These are phyloP conservation scores for Leptinotarsa tumamoca DNA, from an alignment of 2,888 invertebrate genomes.

Conservation along the genomic window DNA sequence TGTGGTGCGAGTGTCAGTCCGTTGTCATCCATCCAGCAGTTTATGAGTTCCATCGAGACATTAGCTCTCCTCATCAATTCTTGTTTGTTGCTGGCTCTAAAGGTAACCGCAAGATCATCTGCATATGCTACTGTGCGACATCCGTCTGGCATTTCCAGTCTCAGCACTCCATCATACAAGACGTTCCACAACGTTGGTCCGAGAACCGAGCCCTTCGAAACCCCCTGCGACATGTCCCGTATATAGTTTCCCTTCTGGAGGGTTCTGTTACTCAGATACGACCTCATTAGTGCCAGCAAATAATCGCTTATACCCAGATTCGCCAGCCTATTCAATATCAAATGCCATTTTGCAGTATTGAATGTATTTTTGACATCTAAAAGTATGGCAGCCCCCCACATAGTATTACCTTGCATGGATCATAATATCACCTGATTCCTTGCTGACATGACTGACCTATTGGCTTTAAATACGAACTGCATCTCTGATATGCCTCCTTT, in stretches of 20 bases:
- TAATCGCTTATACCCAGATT: not conserved
- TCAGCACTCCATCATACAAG: not conserved
- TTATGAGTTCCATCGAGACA: not conserved
- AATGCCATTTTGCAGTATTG: constrained; percentile 1
- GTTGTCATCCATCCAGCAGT: constrained; percentile 20
- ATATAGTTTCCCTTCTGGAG: not conserved
- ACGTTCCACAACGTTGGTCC: constrained; percentile 6
- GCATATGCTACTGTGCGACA: not conserved
- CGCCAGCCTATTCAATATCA: not conserved
- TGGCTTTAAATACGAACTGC: not conserved
- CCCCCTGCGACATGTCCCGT: not conserved
- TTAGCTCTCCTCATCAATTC: constrained; percentile 5
- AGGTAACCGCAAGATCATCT: not conserved
- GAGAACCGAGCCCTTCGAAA: not conserved
- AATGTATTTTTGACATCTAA: constrained; percentile 1
- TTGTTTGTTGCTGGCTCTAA: not conserved
- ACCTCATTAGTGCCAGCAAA: not conserved
- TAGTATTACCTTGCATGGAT: not conserved
- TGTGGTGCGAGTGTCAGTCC: constrained; percentile 25
- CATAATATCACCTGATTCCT: not conserved
- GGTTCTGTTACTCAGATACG: not conserved
- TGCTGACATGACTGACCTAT: not conserved
- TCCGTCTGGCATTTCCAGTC: not conserved
- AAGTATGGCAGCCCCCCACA: not conserved
- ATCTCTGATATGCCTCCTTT: not conserved